Base-by-base conservation (phyloP, 2,888 invertebrate genomes). In the Lapara coniferarum region DNA sequence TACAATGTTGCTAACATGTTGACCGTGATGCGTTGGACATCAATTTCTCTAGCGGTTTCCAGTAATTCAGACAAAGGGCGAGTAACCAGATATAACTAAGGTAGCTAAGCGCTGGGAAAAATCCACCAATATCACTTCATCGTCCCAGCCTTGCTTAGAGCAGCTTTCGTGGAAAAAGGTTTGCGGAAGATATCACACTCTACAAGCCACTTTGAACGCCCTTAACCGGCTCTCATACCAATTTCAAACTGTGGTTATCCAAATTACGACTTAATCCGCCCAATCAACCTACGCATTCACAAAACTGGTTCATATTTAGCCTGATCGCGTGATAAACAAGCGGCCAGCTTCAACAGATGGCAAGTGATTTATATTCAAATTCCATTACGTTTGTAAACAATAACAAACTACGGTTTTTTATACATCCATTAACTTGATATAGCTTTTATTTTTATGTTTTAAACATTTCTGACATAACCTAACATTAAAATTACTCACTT, bases 291-390 rank as follows among this genome's bases (percentile, higher is more conserved):
- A 63, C 63, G 13, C 19, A 63, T 59, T 37, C 8, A 37, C 37
- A 59, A 10, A 57, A 57, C 30, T 37, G 14, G 6, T 13, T 63
- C 19, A 63, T 63, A 63, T 63, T 49, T 19, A 49, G 46, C 49
- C 14, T 49, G 63, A 63, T 19, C 59, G 46, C 19, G 13, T 44
- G 14, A 49, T 49, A 49, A 49, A 49, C 49, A 49, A 63, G 49
- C 63, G 63, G 19, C 1, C 12, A 63, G 49, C 63, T 49, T 63
- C 19, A 63, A 63, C 63, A 63, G 49, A 12, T 63, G 46, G 63
- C 49, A 46, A 19, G 46, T 63, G 57, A 63, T 49, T 19, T 63
- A 49, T 63, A 49, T 63, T 16, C 63, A 63, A 16, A 46, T 49
- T 63, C 63, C 63, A 19, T 63, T 46, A 19, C 12, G 16, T 49